Percentiles rank a stretch among this genome's conserved stretches.
These are phyloP conservation scores for Chloromyia formosa DNA, from an alignment of 2,888 invertebrate genomes.

Conservation along the genomic window DNA sequence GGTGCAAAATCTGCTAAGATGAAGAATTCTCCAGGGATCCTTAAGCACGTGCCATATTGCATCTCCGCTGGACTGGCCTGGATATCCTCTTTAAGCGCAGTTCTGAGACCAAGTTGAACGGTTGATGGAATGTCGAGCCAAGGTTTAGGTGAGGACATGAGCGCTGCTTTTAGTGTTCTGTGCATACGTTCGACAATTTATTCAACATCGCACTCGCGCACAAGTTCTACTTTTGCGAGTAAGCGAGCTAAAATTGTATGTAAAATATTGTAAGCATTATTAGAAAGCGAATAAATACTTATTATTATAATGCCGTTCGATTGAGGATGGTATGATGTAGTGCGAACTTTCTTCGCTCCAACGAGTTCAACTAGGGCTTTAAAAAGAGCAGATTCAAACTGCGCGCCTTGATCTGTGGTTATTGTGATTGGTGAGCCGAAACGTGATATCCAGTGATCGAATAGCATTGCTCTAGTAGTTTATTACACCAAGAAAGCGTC, in stretches of 20 bases:
- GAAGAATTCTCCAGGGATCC: conserved; percentile 7
- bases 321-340: too few relatives aligned
- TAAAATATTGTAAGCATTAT: too few relatives aligned
- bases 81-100: not conserved
- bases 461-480: not conserved
- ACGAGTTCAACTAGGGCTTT: not conserved
- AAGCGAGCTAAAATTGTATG: too few relatives aligned
- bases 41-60: not conserved
- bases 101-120: not conserved
- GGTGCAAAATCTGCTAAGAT: not conserved
- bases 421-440: conserved; percentile 48
- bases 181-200: conserved; percentile 3
- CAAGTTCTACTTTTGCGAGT: too few relatives aligned
- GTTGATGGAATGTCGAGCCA: not conserved
- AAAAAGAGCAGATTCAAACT: conserved; percentile 47
- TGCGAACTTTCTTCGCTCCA: not conserved
- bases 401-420: conserved; percentile 48
- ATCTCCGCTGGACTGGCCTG: not conserved
- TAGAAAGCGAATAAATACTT: too few relatives aligned
- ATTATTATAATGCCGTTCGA: too few relatives aligned
- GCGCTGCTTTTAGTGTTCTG: conserved; percentile 59
- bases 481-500: not conserved
- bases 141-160: conserved; percentile 64
- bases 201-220: too few relatives aligned
- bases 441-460: conserved; percentile 31